These are phyloP conservation scores for Trisateles emortualis DNA, from an alignment of 2,888 invertebrate genomes.

Conservation along the genomic window DNA sequence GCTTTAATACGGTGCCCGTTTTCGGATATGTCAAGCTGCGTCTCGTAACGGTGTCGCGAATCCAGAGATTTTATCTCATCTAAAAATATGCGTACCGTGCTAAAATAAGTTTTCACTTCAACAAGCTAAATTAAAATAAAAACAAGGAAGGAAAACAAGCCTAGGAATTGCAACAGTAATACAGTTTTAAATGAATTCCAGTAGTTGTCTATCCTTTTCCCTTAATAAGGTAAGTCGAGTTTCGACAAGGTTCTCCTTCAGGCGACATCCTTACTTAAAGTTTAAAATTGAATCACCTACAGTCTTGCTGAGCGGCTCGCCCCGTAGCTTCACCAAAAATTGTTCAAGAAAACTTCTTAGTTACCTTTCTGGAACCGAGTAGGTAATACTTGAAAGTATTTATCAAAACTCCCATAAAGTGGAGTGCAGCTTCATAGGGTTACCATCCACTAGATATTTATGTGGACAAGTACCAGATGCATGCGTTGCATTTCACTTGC, in stretches of 20 bases:
- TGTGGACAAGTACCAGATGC: background rate
- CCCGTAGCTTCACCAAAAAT: constrained; percentile 22
- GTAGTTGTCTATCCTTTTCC: background rate
- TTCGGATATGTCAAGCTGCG: too few species aligned
- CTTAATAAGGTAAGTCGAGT: constrained; percentile 28
- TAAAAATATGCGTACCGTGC: too few species aligned
- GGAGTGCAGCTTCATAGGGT: constrained; percentile 23
- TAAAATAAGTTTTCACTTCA: too few species aligned
- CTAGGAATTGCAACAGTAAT: too few species aligned
- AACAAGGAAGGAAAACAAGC: background rate
- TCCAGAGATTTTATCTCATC: too few species aligned
- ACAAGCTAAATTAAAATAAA: too few species aligned
- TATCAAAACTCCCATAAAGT: constrained; percentile 38
- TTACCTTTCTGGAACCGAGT: constrained; percentile 10
- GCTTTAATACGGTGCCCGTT: too few species aligned
- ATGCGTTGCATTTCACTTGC: too few species aligned
- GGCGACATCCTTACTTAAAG: constrained; percentile 34
- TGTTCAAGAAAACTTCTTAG: constrained; percentile 21
- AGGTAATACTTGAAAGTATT: constrained; percentile 30
- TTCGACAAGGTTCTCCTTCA: constrained; percentile 21
- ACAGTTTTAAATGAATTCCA: background rate
- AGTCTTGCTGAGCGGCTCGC: constrained; percentile 5
- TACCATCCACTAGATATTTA: background rate
- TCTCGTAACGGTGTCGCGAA: too few species aligned
- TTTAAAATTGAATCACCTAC: constrained; percentile 42